Base-by-base conservation (phyloP, 2,888 invertebrate species). In the Epistrophe eligans region DNA sequence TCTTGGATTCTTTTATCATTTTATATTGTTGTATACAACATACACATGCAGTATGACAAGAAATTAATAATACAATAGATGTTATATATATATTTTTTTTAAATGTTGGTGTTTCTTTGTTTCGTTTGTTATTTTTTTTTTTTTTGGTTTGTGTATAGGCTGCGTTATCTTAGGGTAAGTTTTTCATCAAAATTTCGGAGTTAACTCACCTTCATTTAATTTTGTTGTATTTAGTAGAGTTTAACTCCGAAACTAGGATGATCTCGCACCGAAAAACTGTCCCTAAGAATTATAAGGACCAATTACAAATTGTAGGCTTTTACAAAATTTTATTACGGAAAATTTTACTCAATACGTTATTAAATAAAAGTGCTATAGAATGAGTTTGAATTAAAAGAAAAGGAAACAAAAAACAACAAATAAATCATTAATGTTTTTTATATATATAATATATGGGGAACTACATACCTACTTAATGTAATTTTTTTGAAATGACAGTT, bases 1-100 rank as follows among this genome's bases (percentile, higher is more conserved):
- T 60, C 52, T 55, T 57, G 57, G 32, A n/a, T 57, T 57, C 24
- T 24, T 13, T 60, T 52, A 24, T 52, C 7, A 24, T 24, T 52
- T 28, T 3, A 28, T 8, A 52, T 52, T 52, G 24, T 52, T 52
- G 52, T 52, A 24, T 52, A 52, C 52, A 24, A 28, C 52, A 52
- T 52, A 52, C 24, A 52, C 24, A 28, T 52, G 28, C 52, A 24
- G 24, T 28, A 52, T 52, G 52, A 52, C 24, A 52, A 24, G 28
- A 52, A 28, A 15, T 28, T 52, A 52, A 28, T 52, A 52, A 52
- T 28, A 24, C 52, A 52, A 52, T 52, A 52, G 24, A 24, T 52
- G 52, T 24, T 24, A 52, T 52, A 19, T 24, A 52, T 19, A 24
- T 0, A 19, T 13, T 52, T 24, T 52, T 24, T 52, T 52, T 52